Conservation (phyloP, 1,140 invertebrate genomes). For the Sinella curviseta region DNA sequence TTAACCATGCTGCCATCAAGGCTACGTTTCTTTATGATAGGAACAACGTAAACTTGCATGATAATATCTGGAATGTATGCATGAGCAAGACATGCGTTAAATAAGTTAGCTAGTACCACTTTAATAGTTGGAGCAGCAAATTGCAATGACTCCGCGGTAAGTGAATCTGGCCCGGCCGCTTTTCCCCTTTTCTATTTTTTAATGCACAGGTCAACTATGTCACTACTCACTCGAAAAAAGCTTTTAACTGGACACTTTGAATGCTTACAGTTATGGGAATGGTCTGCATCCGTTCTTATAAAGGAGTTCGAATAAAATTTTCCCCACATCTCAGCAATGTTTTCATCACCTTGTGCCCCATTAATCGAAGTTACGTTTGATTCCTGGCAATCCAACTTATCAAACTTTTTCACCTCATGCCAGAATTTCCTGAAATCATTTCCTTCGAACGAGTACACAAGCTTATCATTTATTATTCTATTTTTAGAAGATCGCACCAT, state of each 20-base stretch:
- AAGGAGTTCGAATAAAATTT: not conserved
- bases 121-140: not conserved
- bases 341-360: too few species aligned
- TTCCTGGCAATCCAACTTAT: too few species aligned
- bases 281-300: too few species aligned
- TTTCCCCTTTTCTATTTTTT: not conserved
- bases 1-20: not conserved
- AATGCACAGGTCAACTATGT: not conserved
- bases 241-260: not conserved
- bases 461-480: too few species aligned
- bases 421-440: too few species aligned
- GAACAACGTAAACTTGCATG: not conserved
- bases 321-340: too few species aligned
- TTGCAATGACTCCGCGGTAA: not conserved
- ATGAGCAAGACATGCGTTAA: slow-evolving; percentile 4
- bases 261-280: not conserved
- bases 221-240: too few species aligned
- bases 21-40: not conserved
- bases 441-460: too few species aligned
- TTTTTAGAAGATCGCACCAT: too few species aligned
- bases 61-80: not conserved
- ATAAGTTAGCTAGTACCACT: not conserved
- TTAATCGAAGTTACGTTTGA: too few species aligned
- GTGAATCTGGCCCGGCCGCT: not conserved
- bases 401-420: too few species aligned